A percentile compares a stretch with the other conserved stretches of the same genome.
These are phyloP conservation scores for Apteryx mantelli DNA, from an alignment of 2,113 vertebrate species.

Conservation along the genomic window DNA sequence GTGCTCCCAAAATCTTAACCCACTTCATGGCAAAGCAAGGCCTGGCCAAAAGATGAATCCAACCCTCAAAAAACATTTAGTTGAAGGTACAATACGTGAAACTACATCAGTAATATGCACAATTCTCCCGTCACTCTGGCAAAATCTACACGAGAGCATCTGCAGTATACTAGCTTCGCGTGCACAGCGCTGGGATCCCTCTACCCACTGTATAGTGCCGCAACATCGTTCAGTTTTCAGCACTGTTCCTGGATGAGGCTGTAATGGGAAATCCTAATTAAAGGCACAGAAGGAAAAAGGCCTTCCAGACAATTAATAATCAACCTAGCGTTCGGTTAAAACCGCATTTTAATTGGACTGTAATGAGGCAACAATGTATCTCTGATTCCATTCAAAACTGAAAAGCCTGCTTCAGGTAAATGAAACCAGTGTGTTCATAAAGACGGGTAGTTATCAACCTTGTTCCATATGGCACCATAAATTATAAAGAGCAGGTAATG, in stretches of 20 bases:
- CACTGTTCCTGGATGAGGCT: not conserved
- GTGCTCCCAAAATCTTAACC: not conserved
- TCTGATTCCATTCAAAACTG: not conserved
- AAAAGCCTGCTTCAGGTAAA: conserved; percentile 31
- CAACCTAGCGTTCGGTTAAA: not conserved
- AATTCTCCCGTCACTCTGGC: accelerated
- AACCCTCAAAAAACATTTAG: not conserved
- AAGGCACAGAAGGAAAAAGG: conserved; percentile 45
- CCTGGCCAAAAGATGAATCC: accelerated
- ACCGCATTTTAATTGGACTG: not conserved
- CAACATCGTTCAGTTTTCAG: accelerated
- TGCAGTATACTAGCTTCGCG: accelerated
- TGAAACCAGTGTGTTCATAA: not conserved
- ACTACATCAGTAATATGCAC: accelerated
- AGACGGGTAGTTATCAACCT: conserved; percentile 25
- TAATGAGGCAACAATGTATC: conserved; percentile 5
- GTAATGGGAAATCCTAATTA: not conserved
- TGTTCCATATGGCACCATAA: conserved; percentile 63
- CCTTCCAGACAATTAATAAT: conserved; percentile 38
- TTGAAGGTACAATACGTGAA: not conserved
- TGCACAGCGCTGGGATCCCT: accelerated
- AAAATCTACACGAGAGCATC: accelerated
- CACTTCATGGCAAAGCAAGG: not conserved
- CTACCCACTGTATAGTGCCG: accelerated
- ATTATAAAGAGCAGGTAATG: conserved; percentile 58